phyloP scores from a whole-genome alignment of 2,113 vertebrate genomes.

The Melanerpes aurifrons region DNA sequence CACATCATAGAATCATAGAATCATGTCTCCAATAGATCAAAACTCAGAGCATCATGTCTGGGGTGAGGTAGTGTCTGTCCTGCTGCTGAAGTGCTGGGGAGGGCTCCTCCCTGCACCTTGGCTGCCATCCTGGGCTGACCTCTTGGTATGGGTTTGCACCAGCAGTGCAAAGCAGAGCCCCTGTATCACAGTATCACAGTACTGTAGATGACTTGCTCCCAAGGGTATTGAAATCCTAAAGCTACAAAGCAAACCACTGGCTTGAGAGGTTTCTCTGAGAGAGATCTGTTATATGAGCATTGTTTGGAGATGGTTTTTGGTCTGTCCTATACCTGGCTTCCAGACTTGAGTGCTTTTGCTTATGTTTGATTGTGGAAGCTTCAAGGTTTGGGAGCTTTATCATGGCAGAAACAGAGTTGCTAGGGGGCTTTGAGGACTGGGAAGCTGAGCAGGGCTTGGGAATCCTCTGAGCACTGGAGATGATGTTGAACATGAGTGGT shows the following conservation, averaged over 20 bases:
- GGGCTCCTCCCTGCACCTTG: not conserved
- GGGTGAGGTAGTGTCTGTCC: not conserved
- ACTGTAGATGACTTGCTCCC: not conserved
- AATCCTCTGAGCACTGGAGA: not conserved
- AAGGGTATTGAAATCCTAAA: not conserved
- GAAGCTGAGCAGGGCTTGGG: not conserved
- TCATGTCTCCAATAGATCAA: not conserved
- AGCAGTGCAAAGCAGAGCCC: accelerated
- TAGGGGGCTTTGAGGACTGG: not conserved
- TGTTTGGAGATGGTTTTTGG: not conserved
- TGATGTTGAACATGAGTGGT: not conserved
- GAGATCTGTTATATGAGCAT: not conserved
- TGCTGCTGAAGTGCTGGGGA: not conserved
- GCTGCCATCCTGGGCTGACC: not conserved
- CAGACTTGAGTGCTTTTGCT: not conserved
- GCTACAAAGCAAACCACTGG: not conserved
- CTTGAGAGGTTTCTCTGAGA: not conserved
- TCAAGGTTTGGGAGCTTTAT: not conserved
- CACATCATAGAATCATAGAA: no score
- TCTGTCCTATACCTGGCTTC: not conserved
- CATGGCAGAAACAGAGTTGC: not conserved
- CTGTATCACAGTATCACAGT: not conserved
- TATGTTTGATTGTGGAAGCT: not conserved
- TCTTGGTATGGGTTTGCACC: not conserved
- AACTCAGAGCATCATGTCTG: not conserved